Evolutionary conservation across 2,113 vertebrate genomes (phyloP).

Genomic region (Corythoichthys intestinalis): DNA sequence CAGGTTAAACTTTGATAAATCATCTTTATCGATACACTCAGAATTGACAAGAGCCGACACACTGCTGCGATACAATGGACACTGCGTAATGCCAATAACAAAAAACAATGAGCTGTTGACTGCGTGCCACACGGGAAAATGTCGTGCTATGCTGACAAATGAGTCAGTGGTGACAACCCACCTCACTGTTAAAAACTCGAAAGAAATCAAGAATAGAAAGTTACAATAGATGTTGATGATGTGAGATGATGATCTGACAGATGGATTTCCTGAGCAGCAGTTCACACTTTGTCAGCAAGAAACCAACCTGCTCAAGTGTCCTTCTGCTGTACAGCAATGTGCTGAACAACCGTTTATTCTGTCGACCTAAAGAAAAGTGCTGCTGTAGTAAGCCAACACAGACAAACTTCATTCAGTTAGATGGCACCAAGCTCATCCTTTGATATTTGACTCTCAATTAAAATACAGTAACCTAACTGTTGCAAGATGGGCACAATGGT

Average conservation of each 20-base stretch:
- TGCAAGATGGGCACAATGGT: neutral
- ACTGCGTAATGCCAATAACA: conserved; percentile 29
- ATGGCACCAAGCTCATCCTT: neutral
- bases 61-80: neutral
- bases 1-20: neutral
- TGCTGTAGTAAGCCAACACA: conserved; percentile 13
- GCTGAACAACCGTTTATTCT: conserved; percentile 33
- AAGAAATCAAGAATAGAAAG: conserved; percentile 20
- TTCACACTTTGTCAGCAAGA: conserved; percentile 41
- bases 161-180: conserved; percentile 2
- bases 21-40: neutral
- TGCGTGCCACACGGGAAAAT: conserved; percentile 25
- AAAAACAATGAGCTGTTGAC: neutral
- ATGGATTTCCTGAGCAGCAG: conserved; percentile 33
- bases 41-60: conserved; percentile 3
- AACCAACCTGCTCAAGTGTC: conserved; percentile 33
- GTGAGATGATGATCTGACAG: conserved; percentile 21
- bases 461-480: neutral
- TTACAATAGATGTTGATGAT: conserved; percentile 18
- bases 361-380: conserved; percentile 30
- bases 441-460: neutral
- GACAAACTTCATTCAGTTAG: neutral
- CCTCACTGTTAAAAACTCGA: neutral
- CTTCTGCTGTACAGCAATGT: conserved; percentile 29
- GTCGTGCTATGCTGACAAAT: conserved; percentile 17